Conservation (phyloP, 2,888 invertebrate genomes). For the Stramonita haemastoma region DNA sequence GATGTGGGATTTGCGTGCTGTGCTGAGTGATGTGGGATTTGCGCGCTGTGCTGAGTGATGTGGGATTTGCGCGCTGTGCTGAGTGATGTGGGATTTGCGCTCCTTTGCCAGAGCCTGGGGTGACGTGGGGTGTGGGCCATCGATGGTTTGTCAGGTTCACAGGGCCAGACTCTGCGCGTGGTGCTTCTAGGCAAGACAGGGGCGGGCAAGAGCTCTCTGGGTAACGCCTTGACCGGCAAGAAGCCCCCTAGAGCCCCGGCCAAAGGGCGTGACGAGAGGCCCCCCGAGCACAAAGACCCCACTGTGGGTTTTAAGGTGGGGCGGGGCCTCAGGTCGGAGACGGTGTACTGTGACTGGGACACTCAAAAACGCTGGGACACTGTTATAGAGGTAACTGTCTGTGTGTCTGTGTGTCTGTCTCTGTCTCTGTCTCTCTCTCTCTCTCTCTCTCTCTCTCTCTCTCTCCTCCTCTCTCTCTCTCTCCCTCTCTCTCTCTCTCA, state of each 20-base stretch:
- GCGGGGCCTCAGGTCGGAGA: background rate
- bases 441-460: background rate
- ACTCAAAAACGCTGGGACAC: background rate
- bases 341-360: background rate
- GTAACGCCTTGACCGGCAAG: conserved; percentile 10
- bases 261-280: background rate
- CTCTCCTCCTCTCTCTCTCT: too few relatives aligned
- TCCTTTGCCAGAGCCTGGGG: too few relatives aligned
- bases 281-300: background rate
- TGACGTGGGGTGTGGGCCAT: too few relatives aligned
- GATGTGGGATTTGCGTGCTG: too few relatives aligned
- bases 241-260: background rate
- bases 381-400: background rate
- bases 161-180: background rate
- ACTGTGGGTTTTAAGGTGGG: background rate
- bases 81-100: too few relatives aligned
- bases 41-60: too few relatives aligned
- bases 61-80: too few relatives aligned
- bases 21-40: too few relatives aligned
- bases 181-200: conserved; percentile 34
- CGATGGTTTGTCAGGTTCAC: too few relatives aligned
- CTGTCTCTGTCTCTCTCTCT: background rate
- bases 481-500: too few relatives aligned
- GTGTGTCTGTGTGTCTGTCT: background rate
- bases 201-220: conserved; percentile 35